phyloP scores from a whole-genome alignment of 2,888 invertebrate genomes.

The Osedax frankpressi region DNA sequence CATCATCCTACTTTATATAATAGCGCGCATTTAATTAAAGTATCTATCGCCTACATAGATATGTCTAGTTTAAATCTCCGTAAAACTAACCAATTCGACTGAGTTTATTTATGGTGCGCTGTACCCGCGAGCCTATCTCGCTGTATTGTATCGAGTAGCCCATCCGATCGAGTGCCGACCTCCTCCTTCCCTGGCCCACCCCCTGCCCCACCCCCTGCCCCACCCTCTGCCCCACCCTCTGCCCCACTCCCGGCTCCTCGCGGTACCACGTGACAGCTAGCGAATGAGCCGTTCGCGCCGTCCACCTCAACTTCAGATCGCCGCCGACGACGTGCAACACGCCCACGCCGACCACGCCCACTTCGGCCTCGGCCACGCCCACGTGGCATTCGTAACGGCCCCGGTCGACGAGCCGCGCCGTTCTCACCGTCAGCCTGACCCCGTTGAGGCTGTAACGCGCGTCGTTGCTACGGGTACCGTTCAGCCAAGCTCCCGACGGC shows the following conservation, averaged over 20 bases:
- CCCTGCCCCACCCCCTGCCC: background rate
- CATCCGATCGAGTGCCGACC: background rate
- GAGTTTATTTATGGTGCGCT: background rate
- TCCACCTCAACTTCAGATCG: background rate
- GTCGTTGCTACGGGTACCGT: background rate
- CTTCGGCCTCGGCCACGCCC: background rate
- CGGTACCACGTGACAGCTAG: background rate
- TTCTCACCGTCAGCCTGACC: background rate
- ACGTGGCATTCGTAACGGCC: background rate
- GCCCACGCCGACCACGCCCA: background rate
- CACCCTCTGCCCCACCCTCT: background rate
- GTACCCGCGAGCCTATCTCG: background rate
- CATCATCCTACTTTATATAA: too few relatives aligned
- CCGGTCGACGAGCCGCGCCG: background rate
- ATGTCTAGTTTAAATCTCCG: too few relatives aligned
- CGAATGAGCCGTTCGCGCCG: background rate
- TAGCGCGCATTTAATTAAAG: too few relatives aligned
- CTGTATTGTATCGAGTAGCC: background rate
- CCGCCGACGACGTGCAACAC: background rate
- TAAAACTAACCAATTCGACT: background rate
- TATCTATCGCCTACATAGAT: too few relatives aligned
- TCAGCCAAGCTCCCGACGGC: background rate
- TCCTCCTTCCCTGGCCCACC: background rate
- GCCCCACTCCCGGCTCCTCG: background rate
- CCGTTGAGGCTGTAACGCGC: background rate